Evolutionary conservation across 2,113 vertebrate genomes (phyloP), one percentile per base, ranked within the genome.

Genomic region (Trogon surrucura): DNA sequence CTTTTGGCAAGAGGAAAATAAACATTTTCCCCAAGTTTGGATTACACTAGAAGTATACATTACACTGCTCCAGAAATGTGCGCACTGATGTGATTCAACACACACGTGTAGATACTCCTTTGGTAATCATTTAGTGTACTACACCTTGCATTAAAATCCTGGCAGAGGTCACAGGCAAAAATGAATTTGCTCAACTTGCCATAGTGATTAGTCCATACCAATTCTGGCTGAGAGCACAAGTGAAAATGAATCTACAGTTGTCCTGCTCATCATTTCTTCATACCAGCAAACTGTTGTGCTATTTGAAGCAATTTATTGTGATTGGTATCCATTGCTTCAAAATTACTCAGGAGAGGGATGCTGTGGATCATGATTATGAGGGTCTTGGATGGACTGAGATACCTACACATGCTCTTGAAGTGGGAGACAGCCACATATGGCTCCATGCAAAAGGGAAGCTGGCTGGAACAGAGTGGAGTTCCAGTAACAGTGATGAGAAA

Each of bases 121-220:
- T 85, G 81, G 41, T 89, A 70, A 85, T 79, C 15, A 3, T 85
- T 84, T 79, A 69, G 61, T 61, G 48, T 81, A 78, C 17, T 87
- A 84, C 84, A 92, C 79, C 66, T 89, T 88, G 87, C 58, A 73
- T 83, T 89, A 73, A 95, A 85, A 91, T 88, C 62, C 91, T 96
- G 93, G 85, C 84, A 95, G 84, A 95, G 87, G 91, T 94, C 93
- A 89, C 66, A 65, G 50, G 62, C 61, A 72, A 85, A 96, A 96
- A 95, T 54, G 30, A 88, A 91, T 93, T 86, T 86, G 47, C 69
- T 96, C 26, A 30, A 13, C 83, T 93, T 93, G 84, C 62, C 81
- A 30, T 53, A 61, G 50, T 29, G 87, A 85, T 91, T 85, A 85
- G 72, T 85, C 81, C 47, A 19, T 58, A 86, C 38, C 83, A 90